Conservation (phyloP, 2,888 invertebrate species). For the Euplagia quadripunctaria region DNA sequence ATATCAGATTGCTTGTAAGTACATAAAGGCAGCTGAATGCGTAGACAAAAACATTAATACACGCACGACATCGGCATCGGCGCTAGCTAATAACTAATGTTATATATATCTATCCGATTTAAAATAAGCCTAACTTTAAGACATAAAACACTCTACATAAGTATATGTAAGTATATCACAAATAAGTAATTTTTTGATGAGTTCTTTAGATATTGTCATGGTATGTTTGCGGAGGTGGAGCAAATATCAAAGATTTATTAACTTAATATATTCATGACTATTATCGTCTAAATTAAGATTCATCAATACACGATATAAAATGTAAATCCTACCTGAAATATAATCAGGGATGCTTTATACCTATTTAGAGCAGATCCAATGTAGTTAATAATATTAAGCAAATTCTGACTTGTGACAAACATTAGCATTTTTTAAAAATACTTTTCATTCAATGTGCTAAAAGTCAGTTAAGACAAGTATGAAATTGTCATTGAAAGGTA, state of each 20-base stretch:
- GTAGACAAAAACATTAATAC: constrained; percentile 12
- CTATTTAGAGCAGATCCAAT: neutral
- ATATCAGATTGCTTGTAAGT: constrained; percentile 30
- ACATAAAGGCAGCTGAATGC: constrained; percentile 31
- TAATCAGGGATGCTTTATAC: neutral
- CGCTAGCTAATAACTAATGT: constrained; percentile 6
- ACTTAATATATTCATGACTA: constrained; percentile 1
- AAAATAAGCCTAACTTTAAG: neutral
- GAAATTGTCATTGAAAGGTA: neutral
- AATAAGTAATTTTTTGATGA: neutral
- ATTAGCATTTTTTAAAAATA: neutral
- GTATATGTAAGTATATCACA: neutral
- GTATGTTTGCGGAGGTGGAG: constrained; percentile 2
- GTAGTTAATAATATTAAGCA: neutral
- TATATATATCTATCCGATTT: neutral
- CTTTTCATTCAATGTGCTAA: neutral
- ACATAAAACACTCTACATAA: neutral
- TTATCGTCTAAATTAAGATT: constrained; percentile 1
- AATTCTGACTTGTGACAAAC: neutral
- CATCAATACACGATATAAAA: neutral
- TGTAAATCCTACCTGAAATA: neutral
- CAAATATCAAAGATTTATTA: neutral
- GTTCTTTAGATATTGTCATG: constrained; percentile 24
- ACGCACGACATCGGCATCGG: constrained; percentile 15
- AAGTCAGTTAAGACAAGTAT: neutral